Evolutionary conservation across 2,888 invertebrate genomes (phyloP).

Genomic region (Latheticus oryzae): DNA sequence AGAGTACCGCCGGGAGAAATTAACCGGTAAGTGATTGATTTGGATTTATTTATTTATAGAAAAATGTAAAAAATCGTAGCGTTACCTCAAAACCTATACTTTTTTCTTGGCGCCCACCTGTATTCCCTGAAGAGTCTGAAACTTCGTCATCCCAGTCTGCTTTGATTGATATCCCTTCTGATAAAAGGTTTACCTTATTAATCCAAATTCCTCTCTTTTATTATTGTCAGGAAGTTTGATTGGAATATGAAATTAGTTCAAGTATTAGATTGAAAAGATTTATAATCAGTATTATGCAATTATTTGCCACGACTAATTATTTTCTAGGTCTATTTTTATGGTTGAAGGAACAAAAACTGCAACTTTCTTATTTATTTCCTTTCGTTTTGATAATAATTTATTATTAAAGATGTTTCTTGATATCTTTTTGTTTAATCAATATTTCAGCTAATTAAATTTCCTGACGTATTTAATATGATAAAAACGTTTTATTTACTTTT

Average conservation of each 20-base stretch:
- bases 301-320: slow-evolving; percentile 26
- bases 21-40: slow-evolving; percentile 41
- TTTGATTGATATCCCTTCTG: slow-evolving; percentile 19
- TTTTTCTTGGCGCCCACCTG: slow-evolving; percentile 43
- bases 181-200: slow-evolving; percentile 18
- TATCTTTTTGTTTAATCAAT: slow-evolving; percentile 21
- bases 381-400: neutral
- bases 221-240: neutral
- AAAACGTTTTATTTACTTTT: slow-evolving; percentile 8
- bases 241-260: slow-evolving; percentile 5
- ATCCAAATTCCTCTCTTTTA: too few species aligned
- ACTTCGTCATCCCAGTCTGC: slow-evolving; percentile 27
- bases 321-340: slow-evolving; percentile 39
- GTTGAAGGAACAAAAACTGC: slow-evolving; percentile 28
- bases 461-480: slow-evolving; percentile 3
- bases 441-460: slow-evolving; percentile 10
- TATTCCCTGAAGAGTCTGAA: slow-evolving; percentile 36
- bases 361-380: slow-evolving; percentile 27
- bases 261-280: slow-evolving; percentile 1
- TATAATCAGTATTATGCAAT: slow-evolving; percentile 24
- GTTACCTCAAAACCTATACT: slow-evolving; percentile 38
- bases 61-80: slow-evolving; percentile 11
- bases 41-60: too few species aligned
- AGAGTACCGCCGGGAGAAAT: slow-evolving; percentile 30
- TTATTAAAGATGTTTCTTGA: too few species aligned